These are phyloP conservation scores for Penaeus monodon DNA, from an alignment of 2,888 invertebrate genomes.

Conservation along the genomic window DNA sequence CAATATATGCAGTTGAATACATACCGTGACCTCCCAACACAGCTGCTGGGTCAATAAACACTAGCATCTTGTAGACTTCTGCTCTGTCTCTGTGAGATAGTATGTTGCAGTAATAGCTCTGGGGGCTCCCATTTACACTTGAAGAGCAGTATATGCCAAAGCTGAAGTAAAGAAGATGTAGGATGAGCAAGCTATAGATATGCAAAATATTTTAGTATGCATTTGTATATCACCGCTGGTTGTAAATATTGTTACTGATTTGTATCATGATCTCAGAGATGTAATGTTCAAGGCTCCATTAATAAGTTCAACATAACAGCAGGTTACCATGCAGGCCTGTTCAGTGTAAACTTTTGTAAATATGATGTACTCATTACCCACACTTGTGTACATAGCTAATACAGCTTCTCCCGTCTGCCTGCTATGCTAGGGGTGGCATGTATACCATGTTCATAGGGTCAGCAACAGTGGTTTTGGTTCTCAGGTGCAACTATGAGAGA, in stretches of 20 bases:
- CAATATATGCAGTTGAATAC: constrained; percentile 5
- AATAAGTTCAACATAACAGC: constrained; percentile 31
- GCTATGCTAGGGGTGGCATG: constrained; percentile 34
- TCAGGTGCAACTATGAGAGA: background rate
- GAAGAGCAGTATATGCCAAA: constrained; percentile 39
- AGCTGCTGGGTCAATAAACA: constrained; percentile 20
- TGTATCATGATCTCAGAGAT: constrained; percentile 54
- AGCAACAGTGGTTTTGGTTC: constrained; percentile 1
- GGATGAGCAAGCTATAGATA: constrained; percentile 46
- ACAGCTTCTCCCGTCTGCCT: constrained; percentile 45
- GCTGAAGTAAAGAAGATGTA: constrained; percentile 29
- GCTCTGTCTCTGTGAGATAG: constrained; percentile 30
- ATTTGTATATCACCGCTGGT: constrained; percentile 52
- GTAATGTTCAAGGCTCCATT: constrained; percentile 44
- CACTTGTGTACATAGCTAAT: constrained; percentile 36
- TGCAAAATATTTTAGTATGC: constrained; percentile 56
- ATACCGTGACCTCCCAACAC: background rate
- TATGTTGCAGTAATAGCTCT: constrained; percentile 16
- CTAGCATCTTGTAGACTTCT: constrained; percentile 31
- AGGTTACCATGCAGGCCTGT: constrained; percentile 31
- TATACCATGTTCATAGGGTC: constrained; percentile 5
- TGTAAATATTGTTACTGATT: constrained; percentile 51
- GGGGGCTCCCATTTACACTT: background rate
- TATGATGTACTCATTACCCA: constrained; percentile 40
- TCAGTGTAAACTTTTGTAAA: constrained; percentile 40